Evolutionary conservation across 2,797 vertebrate species (phyloP).

Genomic region (Bufotes viridis): DNA sequence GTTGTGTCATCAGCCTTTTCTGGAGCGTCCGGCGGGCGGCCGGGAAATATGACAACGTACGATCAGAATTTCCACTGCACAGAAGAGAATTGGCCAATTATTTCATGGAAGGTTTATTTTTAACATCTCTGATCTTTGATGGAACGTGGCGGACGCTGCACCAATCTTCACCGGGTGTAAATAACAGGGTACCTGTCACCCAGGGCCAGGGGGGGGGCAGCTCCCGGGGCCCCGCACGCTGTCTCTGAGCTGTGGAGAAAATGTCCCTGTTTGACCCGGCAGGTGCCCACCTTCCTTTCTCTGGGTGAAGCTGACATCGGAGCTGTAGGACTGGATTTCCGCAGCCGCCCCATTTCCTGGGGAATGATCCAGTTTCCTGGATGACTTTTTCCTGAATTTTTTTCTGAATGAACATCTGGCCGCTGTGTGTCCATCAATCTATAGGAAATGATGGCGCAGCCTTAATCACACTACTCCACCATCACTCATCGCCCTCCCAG

Average conservation of each 20-base stretch:
- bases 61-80: slow-evolving; percentile 33
- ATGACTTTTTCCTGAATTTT: background rate
- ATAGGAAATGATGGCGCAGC: background rate
- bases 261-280: no score
- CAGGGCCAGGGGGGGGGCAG: background rate
- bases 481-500: slow-evolving; percentile 59
- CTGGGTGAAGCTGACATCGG: background rate
- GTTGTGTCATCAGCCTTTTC: slow-evolving; percentile 16
- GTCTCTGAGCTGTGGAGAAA: no score
- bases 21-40: slow-evolving; percentile 7
- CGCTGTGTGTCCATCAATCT: background rate
- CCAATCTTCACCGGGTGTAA: background rate
- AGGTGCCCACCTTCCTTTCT: no score
- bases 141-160: background rate
- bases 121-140: background rate
- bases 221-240: no score
- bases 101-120: background rate
- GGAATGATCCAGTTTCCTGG: slow-evolving; percentile 1
- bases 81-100: background rate
- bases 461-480: slow-evolving; percentile 55
- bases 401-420: slow-evolving; percentile 24
- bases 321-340: background rate
- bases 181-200: background rate
- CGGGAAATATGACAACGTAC: slow-evolving; percentile 23
- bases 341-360: background rate